phyloP scores from a whole-genome alignment of 2,113 vertebrate species.

The Hoplias malabaricus region DNA sequence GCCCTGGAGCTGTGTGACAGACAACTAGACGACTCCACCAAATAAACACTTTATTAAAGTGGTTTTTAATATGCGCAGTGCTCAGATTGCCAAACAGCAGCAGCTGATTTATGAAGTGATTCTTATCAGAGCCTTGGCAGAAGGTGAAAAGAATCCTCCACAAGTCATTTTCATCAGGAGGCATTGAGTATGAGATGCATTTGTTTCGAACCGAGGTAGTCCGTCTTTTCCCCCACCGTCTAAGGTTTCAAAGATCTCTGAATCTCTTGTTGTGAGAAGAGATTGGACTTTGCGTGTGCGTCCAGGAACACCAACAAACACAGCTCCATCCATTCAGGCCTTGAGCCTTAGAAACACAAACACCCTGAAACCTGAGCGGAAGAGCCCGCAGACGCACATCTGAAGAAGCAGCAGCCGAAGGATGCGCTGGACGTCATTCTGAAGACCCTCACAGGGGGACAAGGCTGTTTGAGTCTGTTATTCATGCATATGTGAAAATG shows the following conservation, averaged over 20 bases:
- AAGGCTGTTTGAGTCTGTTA: slow-evolving; percentile 6
- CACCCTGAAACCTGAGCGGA: slow-evolving; percentile 3
- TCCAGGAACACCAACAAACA: slow-evolving; percentile 40
- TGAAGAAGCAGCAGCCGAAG: neutral
- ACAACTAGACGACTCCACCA: too few species aligned
- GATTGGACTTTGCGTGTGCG: slow-evolving; percentile 18
- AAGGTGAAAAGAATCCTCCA: neutral
- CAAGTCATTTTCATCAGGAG: neutral
- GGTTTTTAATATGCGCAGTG: too few species aligned
- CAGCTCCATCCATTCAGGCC: slow-evolving; percentile 13
- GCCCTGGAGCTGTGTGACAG: too few species aligned
- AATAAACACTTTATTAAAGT: too few species aligned
- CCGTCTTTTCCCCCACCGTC: slow-evolving; percentile 39
- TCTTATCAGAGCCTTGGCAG: too few species aligned
- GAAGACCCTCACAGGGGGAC: neutral
- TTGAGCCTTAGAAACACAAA: slow-evolving; percentile 41
- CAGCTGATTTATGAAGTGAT: too few species aligned
- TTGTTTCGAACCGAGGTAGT: slow-evolving; percentile 50
- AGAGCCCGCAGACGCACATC: slow-evolving; percentile 10
- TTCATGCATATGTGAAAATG: slow-evolving; percentile 31
- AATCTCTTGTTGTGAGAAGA: slow-evolving; percentile 35
- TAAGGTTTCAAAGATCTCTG: slow-evolving; percentile 33
- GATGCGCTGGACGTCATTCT: neutral
- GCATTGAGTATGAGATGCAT: slow-evolving; percentile 18
- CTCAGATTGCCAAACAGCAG: too few species aligned